Evolutionary conservation across 2,888 invertebrate species (phyloP), one percentile per base, ranked within the genome.

Genomic region (Rambutsinella grinnellia): DNA sequence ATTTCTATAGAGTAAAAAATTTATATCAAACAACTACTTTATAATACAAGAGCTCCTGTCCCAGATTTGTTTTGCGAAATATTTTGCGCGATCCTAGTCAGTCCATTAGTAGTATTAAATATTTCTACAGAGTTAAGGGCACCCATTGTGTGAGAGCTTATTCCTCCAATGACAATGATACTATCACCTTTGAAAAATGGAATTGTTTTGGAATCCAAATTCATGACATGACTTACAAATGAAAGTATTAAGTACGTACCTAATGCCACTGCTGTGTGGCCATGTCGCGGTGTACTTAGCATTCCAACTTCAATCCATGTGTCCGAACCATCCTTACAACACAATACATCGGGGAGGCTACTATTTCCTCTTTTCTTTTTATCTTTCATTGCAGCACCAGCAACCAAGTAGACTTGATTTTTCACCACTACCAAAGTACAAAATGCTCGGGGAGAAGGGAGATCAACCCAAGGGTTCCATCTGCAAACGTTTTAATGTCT

Each of bases 91-190:
- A 51, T 58, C n/a, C 21, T 90, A 89, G 80, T 89, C 90, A 85
- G 90, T 91, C 83, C 89, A 15, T 44, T 57, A 13, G 28, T 13
- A 1, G 65, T 15, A 5, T 57, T 57, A n/a, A 56, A 92, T 54
- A 91, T 91, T 85, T 93, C 92, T 27, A 91, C 90, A 82, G 89
- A 90, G 84, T 88, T 90, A 21, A 92, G 86, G 0, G 91, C 90
- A 54, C 90, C 88, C 90, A 90, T 90, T 85, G 90, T 90, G 75
- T 89, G 88, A 0, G 91, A 91, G 1, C 91, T 91, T 8, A 91
- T 90, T 26, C 92, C 92, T 57, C 91, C 92, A 66, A 91, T 89
- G 56, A 92, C 89, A 71, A 92, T 87, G 80, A 92, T 88, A 83
- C 90, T 90, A 60, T 86, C 84, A 23, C 85, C 86, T 86, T 58